These are phyloP conservation scores for Lagria hirta DNA, from an alignment of 2,888 invertebrate genomes.

Conservation along the genomic window DNA sequence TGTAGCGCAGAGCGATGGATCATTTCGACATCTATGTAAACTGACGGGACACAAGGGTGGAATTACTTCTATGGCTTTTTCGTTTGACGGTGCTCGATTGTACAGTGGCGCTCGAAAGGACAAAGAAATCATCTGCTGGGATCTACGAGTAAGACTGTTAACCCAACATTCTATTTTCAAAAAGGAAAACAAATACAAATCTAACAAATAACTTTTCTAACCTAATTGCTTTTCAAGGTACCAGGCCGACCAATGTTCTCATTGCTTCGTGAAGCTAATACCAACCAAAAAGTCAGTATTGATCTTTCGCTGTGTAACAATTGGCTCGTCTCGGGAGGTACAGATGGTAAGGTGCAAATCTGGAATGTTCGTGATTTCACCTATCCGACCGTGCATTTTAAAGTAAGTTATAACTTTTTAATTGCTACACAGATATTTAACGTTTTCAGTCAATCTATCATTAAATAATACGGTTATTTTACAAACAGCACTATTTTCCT, in stretches of 20 bases:
- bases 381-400: conserved; percentile 49
- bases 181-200: conserved; percentile 22
- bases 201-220: conserved; percentile 14
- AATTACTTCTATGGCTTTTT: conserved; percentile 84
- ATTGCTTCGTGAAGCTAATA: conserved; percentile 64
- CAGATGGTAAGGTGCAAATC: conserved; percentile 66
- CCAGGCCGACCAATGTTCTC: conserved; percentile 53
- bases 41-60: conserved; percentile 69
- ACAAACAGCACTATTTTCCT: no score
- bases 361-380: conserved; percentile 62
- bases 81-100: conserved; percentile 73
- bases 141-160: conserved; percentile 68
- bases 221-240: conserved; percentile 39
- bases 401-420: conserved; percentile 43
- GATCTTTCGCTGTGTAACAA: conserved; percentile 72
- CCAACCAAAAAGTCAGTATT: conserved; percentile 88
- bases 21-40: conserved; percentile 55
- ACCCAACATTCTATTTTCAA: conserved; percentile 20
- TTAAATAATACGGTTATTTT: no score
- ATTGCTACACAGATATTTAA: conserved; percentile 6
- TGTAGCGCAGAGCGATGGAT: conserved; percentile 52
- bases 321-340: conserved; percentile 70
- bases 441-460: conserved; percentile 23
- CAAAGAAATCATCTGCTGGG: conserved; percentile 86
- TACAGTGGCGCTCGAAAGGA: conserved; percentile 86